Percentiles rank a stretch among this genome's conserved stretches.
phyloP scores from a whole-genome alignment of 2,888 invertebrate genomes.

The Esperia sulphurella region DNA sequence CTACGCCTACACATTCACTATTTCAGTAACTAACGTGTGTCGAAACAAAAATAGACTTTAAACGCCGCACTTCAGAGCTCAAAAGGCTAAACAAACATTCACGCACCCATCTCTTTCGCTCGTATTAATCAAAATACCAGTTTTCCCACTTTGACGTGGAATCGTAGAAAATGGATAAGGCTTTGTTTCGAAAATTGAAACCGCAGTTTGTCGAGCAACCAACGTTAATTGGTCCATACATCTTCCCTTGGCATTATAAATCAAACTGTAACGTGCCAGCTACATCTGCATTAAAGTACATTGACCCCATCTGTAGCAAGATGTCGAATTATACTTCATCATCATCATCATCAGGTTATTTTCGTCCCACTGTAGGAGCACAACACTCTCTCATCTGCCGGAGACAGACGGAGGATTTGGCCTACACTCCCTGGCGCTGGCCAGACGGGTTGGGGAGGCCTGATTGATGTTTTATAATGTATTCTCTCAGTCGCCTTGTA shows the following conservation, averaged over 20 bases:
- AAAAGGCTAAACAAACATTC: constrained; percentile 24
- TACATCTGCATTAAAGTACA: no score
- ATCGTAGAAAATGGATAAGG: constrained; percentile 77
- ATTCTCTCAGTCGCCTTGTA: no score
- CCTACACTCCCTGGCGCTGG: no score
- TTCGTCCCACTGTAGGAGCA: no score
- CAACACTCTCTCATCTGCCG: no score
- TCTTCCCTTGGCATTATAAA: not conserved
- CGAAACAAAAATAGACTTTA: constrained; percentile 50
- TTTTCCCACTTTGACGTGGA: constrained; percentile 76
- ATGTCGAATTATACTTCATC: no score
- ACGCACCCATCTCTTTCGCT: constrained; percentile 73
- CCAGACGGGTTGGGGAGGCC: no score
- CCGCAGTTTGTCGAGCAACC: constrained; percentile 59
- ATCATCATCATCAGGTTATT: no score
- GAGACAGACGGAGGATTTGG: no score
- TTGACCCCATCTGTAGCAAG: no score
- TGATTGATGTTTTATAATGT: no score
- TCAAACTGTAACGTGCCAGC: no score
- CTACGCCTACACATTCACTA: constrained; percentile 75
- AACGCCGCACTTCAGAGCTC: constrained; percentile 33
- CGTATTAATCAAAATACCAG: constrained; percentile 78
- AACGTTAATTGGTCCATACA: not conserved
- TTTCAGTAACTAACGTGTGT: constrained; percentile 59
- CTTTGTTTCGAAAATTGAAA: constrained; percentile 78